Percentiles rank a stretch among this genome's conserved stretches.
phyloP scores from a whole-genome alignment of 2,797 vertebrate genomes.

The Falco columbarius region DNA sequence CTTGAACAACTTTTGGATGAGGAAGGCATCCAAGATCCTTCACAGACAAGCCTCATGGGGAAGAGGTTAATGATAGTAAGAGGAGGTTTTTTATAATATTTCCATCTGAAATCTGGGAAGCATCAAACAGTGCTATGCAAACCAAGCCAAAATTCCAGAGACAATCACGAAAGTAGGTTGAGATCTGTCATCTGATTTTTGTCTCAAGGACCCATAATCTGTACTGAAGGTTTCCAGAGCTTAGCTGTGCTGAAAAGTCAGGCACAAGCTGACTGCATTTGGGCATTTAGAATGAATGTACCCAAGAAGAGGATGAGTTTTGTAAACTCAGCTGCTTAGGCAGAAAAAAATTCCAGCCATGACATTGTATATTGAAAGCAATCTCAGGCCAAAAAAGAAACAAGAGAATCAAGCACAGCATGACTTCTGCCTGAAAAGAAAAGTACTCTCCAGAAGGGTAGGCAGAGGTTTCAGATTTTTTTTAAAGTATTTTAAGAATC shows the following conservation, averaged over 20 bases:
- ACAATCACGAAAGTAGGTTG: background rate
- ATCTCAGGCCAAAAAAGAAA: background rate
- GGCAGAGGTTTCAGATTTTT: background rate
- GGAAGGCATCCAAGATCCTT: background rate
- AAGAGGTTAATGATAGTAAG: background rate
- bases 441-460: background rate
- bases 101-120: background rate
- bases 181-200: conserved; percentile 3
- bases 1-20: background rate
- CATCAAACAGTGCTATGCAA: background rate
- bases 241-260: background rate
- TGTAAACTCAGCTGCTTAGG: background rate
- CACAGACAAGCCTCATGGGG: background rate
- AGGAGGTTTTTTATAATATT: background rate
- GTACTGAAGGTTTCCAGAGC: background rate
- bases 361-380: background rate
- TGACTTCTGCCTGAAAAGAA: background rate
- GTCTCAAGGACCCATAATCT: background rate
- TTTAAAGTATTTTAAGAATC: background rate
- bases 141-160: background rate
- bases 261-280: background rate
- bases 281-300: background rate
- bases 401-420: background rate
- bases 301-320: background rate
- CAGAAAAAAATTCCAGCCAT: background rate